Percentiles rank a stretch among this genome's conserved stretches.
These are phyloP conservation scores for Xiphophorus hellerii DNA, from an alignment of 2,113 vertebrate species.

Conservation along the genomic window DNA sequence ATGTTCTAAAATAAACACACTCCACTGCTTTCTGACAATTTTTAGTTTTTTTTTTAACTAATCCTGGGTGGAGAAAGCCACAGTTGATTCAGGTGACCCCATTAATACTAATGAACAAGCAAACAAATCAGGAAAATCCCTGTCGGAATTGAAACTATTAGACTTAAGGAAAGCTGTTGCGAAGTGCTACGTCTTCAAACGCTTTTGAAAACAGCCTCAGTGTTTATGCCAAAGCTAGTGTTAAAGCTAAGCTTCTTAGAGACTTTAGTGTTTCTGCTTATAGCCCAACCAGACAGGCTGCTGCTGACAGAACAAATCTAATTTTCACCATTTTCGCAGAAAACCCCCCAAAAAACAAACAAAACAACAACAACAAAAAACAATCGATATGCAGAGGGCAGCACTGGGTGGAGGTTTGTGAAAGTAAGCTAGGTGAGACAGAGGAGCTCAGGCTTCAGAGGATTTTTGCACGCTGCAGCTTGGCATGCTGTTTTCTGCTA, in stretches of 20 bases:
- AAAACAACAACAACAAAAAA: background rate
- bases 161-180: constrained; percentile 60
- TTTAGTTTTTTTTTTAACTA: constrained; percentile 12
- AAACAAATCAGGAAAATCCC: constrained; percentile 71
- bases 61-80: constrained; percentile 38
- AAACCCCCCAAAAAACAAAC: background rate
- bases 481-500: constrained; percentile 69
- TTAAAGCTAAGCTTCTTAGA: constrained; percentile 68
- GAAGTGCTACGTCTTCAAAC: constrained; percentile 68
- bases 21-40: background rate
- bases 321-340: constrained; percentile 8
- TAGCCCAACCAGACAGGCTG: constrained; percentile 21
- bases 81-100: constrained; percentile 62
- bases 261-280: constrained; percentile 69
- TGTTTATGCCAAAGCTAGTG: constrained; percentile 67
- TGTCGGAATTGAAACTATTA: constrained; percentile 76
- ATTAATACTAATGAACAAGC: constrained; percentile 57
- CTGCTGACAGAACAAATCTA: constrained; percentile 32
- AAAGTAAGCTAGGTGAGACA: too few species aligned
- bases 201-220: constrained; percentile 59
- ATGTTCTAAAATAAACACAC: constrained; percentile 2
- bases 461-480: constrained; percentile 55
- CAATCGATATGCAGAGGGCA: background rate
- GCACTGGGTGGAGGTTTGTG: constrained; percentile 14
- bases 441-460: constrained; percentile 17